These are phyloP conservation scores for Drosophila prolongata DNA, from an alignment of 2,888 invertebrate species.

Conservation along the genomic window DNA sequence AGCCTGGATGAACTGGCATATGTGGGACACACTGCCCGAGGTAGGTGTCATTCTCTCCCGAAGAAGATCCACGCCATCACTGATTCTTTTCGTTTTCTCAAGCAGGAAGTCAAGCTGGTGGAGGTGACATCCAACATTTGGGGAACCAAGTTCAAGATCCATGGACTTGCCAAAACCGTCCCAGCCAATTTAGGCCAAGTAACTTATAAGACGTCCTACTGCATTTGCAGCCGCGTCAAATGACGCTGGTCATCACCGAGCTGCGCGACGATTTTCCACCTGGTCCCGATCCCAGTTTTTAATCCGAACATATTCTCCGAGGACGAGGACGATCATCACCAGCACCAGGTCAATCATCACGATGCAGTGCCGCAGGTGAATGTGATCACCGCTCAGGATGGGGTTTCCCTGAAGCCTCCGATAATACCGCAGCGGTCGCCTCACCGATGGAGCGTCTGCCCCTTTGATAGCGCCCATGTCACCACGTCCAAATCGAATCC, in stretches of 20 bases:
- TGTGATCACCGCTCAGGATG: slow-evolving; percentile 54
- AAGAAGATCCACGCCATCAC: slow-evolving; percentile 44
- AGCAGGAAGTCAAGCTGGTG: slow-evolving; percentile 93
- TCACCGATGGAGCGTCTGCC: slow-evolving; percentile 84
- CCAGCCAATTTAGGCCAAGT: slow-evolving; percentile 97
- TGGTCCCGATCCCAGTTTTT: slow-evolving; percentile 93
- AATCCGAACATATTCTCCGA: slow-evolving; percentile 96
- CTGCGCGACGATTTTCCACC: slow-evolving; percentile 92
- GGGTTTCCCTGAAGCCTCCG: slow-evolving; percentile 73
- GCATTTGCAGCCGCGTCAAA: slow-evolving; percentile 98
- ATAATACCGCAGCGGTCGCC: slow-evolving; percentile 83
- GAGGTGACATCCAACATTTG: slow-evolving; percentile 99
- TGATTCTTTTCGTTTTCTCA: slow-evolving; percentile 39
- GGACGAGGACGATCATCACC: slow-evolving; percentile 90
- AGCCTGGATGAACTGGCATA: slow-evolving; percentile 90
- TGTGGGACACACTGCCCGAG: slow-evolving; percentile 94
- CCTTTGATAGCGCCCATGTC: slow-evolving; percentile 89
- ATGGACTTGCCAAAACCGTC: slow-evolving; percentile 94
- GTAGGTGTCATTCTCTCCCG: slow-evolving; percentile 84
- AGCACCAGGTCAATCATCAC: slow-evolving; percentile 36
- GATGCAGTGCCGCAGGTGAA: slow-evolving; percentile 63
- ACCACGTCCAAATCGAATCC: slow-evolving; percentile 85
- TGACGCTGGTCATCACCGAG: slow-evolving; percentile 98
- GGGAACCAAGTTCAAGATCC: slow-evolving; percentile 99
- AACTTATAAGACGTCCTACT: slow-evolving; percentile 98